These are phyloP conservation scores for Trachelus iudaicus DNA, from an alignment of 2,888 invertebrate species.

Conservation along the genomic window DNA sequence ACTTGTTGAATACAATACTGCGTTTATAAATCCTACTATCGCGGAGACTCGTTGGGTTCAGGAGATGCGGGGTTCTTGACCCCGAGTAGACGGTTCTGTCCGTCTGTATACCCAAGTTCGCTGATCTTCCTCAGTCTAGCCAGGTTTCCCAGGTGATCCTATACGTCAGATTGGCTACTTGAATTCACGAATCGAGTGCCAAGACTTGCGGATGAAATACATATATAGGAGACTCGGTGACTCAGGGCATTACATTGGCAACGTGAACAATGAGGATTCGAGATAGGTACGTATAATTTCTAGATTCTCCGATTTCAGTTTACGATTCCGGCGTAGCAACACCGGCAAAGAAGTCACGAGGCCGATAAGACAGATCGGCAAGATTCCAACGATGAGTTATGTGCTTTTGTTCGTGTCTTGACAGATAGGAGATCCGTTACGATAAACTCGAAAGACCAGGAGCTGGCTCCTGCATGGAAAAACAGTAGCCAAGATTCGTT, in stretches of 20 bases:
- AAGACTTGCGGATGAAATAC: not conserved
- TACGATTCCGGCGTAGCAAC: not conserved
- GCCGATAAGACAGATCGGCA: not conserved
- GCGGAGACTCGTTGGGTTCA: constrained; percentile 25
- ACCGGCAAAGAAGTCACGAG: not conserved
- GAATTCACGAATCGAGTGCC: not conserved
- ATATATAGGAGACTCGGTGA: not conserved
- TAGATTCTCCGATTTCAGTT: not conserved
- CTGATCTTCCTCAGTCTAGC: not conserved
- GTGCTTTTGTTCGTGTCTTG: not conserved
- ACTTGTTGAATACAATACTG: not conserved
- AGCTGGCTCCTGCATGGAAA: not conserved
- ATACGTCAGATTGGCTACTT: not conserved
- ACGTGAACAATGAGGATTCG: not conserved
- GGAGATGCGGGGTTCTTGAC: constrained; percentile 41
- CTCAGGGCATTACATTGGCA: not conserved
- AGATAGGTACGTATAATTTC: not conserved
- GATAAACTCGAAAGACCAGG: not conserved
- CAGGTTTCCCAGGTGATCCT: not conserved
- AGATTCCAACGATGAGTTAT: not conserved
- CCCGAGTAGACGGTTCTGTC: constrained; percentile 19
- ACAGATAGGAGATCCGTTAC: not conserved
- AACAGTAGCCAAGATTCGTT: not conserved
- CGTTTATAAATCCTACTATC: constrained; percentile 21
- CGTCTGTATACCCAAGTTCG: not conserved